Evolutionary conservation across 2,888 invertebrate genomes (phyloP), one percentile per base, ranked within the genome.

Genomic region (Parnassius apollo): DNA sequence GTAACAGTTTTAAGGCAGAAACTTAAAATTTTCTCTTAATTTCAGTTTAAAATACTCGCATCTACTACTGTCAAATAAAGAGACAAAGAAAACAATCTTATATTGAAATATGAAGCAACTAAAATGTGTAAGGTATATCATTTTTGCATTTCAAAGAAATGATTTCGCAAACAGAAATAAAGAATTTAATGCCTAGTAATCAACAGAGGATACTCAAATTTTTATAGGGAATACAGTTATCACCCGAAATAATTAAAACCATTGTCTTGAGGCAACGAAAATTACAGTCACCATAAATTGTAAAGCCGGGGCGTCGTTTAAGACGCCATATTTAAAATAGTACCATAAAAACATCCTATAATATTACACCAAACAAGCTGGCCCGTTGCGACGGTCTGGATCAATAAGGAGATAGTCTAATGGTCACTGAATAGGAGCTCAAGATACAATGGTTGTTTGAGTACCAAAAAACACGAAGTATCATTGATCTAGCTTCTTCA

Each of bases 281-380:
- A 85, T 88, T 87, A 90, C 82, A 78, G 78, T 77, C 76, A 69
- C 79, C 85, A 83, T 90, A 89, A 91, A 90, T 85, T 77, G 75
- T 81, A 75, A 73, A 76, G 80, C 76, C 73, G 71, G 69, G 71
- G 78, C 73, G 75, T 79, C 79, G 77, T 85, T 85, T 82, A 76
- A 78, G 83, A 83, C 72, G 83, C 82, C 85, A 87, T 88, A 87
- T 90, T 89, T 88, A 88, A 90, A 89, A 88, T 84, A 83, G 86
- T 83, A 79, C 77, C 79, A 82, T 89, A 88, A 90, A 89, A 90
- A 84, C 81, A 75, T 78, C 76, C 77, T 74, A 70, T 76, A 52
- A 68, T 76, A 75, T 75, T 69, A 71, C 69, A 80, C 87, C 81
- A 84, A 66, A 50, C 61, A 67, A 62, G 57, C 62, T 71, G 77